Base-by-base conservation (phyloP, 2,888 invertebrate species). In the Pemphredon lugubris region DNA sequence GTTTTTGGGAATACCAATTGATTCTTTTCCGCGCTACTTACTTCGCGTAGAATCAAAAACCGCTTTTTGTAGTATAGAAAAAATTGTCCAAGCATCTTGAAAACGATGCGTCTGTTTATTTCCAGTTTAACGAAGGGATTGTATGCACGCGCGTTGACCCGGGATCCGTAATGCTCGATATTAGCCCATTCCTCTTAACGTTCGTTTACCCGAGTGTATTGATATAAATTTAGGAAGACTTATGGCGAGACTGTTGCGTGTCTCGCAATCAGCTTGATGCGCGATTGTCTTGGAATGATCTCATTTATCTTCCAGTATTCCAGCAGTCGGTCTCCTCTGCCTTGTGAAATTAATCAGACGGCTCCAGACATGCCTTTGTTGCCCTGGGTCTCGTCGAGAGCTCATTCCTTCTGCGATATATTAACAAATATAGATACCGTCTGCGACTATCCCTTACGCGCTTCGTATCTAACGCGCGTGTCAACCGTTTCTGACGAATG, bases 321-420 rank as follows among this genome's bases (percentile, higher is more conserved):
- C 57, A 63, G 53, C 77, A 51, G 63, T 63, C 63, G 63, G 53
- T 55, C 57, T 14, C 40, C n/a, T n/a, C 64, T 50, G 63, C 63
- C 60, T 70, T 48, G 77, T 65, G 74, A 79, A 77, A 79, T 80
- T 80, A 79, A 79, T 79, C 79, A 66, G 66, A 23, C 80, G 55
- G 67, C 59, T 76, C 77, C 66, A 73, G 79, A 63, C 73, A 68
- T 58, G 63, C 44, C 69, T 66, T 77, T 75, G 77, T 79, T 69
- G 71, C 44, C 11, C 51, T n/a, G 50, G 40, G 48, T 57, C 53
- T 55, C 55, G 57, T 57, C 54, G 26, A 60, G 50, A 42, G 54
- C 54, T 26, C 37, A 37, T 42, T 54, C 14, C 55, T 26, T 42
- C 42, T 39, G 48, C 65, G 64, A 70, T 44, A 57, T 70, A 73